Percentiles rank a stretch among this genome's conserved stretches.
These are phyloP conservation scores for Anabas testudineus DNA, from an alignment of 2,797 vertebrate species.

Conservation along the genomic window DNA sequence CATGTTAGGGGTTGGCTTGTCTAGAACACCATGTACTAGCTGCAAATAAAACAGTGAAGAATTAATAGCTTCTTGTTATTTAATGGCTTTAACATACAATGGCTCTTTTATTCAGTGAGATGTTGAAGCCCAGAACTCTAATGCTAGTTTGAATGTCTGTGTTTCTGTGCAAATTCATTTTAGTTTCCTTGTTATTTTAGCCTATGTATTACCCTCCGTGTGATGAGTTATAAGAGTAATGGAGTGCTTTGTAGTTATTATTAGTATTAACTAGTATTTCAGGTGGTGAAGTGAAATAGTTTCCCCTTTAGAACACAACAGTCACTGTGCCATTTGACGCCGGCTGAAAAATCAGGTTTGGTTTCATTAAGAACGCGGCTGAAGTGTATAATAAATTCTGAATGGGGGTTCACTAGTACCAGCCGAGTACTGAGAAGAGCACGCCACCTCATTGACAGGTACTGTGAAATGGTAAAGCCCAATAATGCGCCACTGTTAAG, in stretches of 20 bases:
- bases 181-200: not conserved
- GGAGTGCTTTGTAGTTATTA: not conserved
- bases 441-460: constrained; percentile 19
- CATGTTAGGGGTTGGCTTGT: not conserved
- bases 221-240: not conserved
- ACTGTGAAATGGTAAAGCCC: constrained; percentile 7
- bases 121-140: not conserved
- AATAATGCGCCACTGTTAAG: constrained; percentile 23
- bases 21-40: not conserved
- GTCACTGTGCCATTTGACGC: not conserved
- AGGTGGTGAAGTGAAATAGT: not conserved
- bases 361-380: too few species aligned
- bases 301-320: not conserved
- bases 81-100: constrained; percentile 10
- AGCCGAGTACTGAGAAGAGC: not conserved
- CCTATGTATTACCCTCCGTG: not conserved
- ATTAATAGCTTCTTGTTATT: constrained; percentile 5
- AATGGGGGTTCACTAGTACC: not conserved
- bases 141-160: not conserved
- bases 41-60: not conserved
- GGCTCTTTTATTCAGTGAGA: constrained; percentile 1
- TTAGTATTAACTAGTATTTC: not conserved
- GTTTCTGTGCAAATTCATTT: not conserved
- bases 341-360: constrained; percentile 4
- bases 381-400: not conserved